Base-by-base conservation (phyloP, 2,888 invertebrate species). In the Agriopis marginaria region DNA sequence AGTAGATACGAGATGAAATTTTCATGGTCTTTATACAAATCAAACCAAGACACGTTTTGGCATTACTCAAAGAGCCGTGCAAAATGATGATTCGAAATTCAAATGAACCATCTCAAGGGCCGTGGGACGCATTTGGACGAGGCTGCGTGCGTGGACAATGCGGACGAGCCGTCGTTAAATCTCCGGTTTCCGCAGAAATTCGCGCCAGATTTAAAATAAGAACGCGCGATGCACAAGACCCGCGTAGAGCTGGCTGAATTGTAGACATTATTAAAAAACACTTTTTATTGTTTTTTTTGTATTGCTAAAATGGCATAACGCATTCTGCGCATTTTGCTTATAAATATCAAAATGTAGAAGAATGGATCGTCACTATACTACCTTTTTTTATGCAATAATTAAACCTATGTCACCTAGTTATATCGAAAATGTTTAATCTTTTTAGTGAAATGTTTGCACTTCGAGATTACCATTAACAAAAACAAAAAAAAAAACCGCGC, bases 151-250 rank as follows among this genome's bases (percentile, higher is more conserved):
- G 82, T 85, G 91, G 91, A 92, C 92, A 93, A 92, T 92, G 81
- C 88, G 84, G 93, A 93, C 90, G 91, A 89, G 86, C 81, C 87
- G 87, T 92, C 92, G 91, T 93, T 90, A 92, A 93, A 88, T 90
- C 88, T 87, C 86, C 82, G 84, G 87, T 92, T 92, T 92, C 92
- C 91, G 90, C 82, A 89, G 91, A 92, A 92, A 92, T 84, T 82
- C 85, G 84, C 85, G 84, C 83, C 89, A 87, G 86, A 86, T 89
- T 92, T 90, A 90, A 89, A 93, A 92, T 92, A 90, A 92, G 91
- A 90, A 90, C 91, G 87, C 65, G 54, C 69, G 49, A 65, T 72
- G 85, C 80, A 86, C 84, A 86, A 75, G 74, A 81, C 75, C 79
- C 79, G 77, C 71, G 79, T 82, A 79, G 87, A 86, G 82, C 76